Conservation (phyloP, 1,140 invertebrate genomes). For the Solenopsis fugax region DNA sequence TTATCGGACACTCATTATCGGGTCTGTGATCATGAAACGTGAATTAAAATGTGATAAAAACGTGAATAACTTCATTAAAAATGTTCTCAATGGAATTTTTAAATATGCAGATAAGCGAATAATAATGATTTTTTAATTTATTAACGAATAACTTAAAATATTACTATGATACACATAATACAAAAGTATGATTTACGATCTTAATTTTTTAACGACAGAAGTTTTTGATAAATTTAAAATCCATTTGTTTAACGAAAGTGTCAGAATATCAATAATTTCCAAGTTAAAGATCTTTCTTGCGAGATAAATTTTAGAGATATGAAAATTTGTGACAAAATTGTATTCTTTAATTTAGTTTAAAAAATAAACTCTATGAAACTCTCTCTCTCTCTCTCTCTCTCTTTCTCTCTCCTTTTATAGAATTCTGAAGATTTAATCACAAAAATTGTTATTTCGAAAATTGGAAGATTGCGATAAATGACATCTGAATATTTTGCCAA, state of each 20-base stretch:
- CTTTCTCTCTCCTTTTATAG: no score
- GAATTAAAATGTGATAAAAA: neutral
- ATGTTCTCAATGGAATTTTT: neutral
- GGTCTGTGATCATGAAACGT: neutral
- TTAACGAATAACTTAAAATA: neutral
- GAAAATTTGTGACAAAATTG: neutral
- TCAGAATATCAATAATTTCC: neutral
- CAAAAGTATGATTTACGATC: neutral
- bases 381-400: no score
- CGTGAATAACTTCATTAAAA: neutral
- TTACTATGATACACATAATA: neutral
- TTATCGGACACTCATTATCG: constrained; percentile 22
- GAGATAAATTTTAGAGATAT: neutral
- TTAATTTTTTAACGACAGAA: neutral
- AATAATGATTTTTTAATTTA: neutral
- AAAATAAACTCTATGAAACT: no score
- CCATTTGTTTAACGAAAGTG: neutral
- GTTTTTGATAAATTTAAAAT: neutral
- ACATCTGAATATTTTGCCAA: neutral
- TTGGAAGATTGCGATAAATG: neutral
- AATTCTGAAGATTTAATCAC: neutral
- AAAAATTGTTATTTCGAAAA: neutral
- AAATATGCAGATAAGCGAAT: constrained; percentile 4
- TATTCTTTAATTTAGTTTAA: neutral
- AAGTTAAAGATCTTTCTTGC: neutral